A percentile compares a stretch with the other conserved stretches of the same genome.
Evolutionary conservation across 2,888 invertebrate genomes (phyloP).

Genomic region (Lithodes maja): DNA sequence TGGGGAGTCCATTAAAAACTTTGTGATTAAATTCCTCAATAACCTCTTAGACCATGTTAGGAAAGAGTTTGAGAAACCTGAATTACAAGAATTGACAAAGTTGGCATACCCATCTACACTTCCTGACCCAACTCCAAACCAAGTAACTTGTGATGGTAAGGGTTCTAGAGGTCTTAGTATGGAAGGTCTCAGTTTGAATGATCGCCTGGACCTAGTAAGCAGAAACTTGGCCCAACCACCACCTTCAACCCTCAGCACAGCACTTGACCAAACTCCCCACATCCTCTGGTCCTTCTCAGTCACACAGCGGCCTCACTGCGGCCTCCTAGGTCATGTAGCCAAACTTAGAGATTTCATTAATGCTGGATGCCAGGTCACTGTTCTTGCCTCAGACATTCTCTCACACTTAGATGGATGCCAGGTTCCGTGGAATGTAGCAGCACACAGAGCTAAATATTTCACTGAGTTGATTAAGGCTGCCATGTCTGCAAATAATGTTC

Average conservation of each 20-base stretch:
- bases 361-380: constrained; percentile 62
- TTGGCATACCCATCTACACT: constrained; percentile 82
- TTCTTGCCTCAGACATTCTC: constrained; percentile 57
- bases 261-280: constrained; percentile 31
- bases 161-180: background rate
- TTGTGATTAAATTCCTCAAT: constrained; percentile 90
- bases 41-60: constrained; percentile 91
- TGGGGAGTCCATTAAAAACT: constrained; percentile 93
- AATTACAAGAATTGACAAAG: constrained; percentile 84
- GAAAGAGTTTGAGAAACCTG: constrained; percentile 86
- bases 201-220: constrained; percentile 35
- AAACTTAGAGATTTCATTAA: constrained; percentile 64
- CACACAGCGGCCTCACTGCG: constrained; percentile 49
- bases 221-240: constrained; percentile 39
- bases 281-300: constrained; percentile 63
- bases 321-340: constrained; percentile 57
- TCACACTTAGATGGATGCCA: constrained; percentile 63
- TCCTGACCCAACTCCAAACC: background rate
- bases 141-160: background rate
- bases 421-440: constrained; percentile 47
- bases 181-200: constrained; percentile 43
- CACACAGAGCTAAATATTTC: constrained; percentile 58
- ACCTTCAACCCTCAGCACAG: constrained; percentile 17
- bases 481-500: constrained; percentile 92
- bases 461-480: constrained; percentile 89